A percentile compares a stretch with the other conserved stretches of the same genome.
phyloP scores from a whole-genome alignment of 2,888 invertebrate genomes.

The Bombylius major region DNA sequence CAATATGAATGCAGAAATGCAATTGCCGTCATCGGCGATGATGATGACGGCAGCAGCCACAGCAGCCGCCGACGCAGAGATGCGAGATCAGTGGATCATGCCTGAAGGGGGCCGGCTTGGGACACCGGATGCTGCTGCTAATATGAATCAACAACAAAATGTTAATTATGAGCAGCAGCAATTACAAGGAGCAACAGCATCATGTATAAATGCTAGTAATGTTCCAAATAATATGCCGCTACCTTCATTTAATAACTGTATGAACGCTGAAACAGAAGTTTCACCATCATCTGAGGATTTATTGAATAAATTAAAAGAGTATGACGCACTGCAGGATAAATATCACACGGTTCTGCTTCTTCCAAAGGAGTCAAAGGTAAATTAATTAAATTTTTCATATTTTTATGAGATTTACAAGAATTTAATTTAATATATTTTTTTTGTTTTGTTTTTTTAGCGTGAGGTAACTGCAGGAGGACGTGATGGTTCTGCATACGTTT shows the following conservation, averaged over 20 bases:
- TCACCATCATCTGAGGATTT: constrained; percentile 33
- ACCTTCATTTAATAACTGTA: not conserved
- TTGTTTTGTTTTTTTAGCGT: constrained; percentile 26
- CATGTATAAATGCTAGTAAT: not conserved
- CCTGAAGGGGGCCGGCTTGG: constrained; percentile 44
- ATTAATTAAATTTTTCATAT: constrained; percentile 13
- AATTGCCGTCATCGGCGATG: constrained; percentile 22
- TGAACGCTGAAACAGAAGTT: not conserved
- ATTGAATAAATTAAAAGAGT: constrained; percentile 50
- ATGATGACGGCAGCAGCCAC: constrained; percentile 30
- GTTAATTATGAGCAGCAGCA: constrained; percentile 17
- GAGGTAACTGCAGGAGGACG: constrained; percentile 65
- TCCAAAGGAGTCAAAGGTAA: constrained; percentile 50
- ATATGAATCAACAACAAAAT: constrained; percentile 19
- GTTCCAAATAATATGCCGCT: too few species aligned
- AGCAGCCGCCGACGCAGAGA: constrained; percentile 31
- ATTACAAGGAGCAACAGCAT: constrained; percentile 3
- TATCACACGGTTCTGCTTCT: constrained; percentile 55
- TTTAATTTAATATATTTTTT: constrained; percentile 1
- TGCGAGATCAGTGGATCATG: constrained; percentile 36
- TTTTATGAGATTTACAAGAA: not conserved
- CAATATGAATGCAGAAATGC: constrained; percentile 31
- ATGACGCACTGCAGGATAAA: constrained; percentile 54
- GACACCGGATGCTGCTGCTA: constrained; percentile 50
- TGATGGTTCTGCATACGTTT: constrained; percentile 67